Percentiles rank a stretch among this genome's conserved stretches.
phyloP scores from a whole-genome alignment of 2,797 vertebrate species.

The Hippocampus kuda region DNA sequence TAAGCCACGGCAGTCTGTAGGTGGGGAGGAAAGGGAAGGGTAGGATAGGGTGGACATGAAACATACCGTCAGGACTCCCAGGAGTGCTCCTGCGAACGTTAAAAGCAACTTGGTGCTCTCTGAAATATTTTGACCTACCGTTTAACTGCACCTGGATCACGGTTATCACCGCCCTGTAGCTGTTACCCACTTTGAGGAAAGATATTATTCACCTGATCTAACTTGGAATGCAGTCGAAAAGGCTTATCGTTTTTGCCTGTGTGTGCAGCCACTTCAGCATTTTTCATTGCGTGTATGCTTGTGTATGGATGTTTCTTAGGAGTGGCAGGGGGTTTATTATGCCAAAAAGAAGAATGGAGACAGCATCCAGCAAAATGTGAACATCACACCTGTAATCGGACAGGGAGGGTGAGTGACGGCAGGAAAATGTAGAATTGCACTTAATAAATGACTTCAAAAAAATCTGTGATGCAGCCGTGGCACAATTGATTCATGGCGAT shows the following conservation, averaged over 20 bases:
- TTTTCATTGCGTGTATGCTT: not conserved
- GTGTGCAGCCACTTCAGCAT: not conserved
- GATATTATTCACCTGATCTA: not conserved
- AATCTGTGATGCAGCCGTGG: not conserved
- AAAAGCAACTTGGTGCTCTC: slow-evolving; percentile 31
- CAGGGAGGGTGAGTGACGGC: slow-evolving; percentile 86
- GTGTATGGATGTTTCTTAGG: slow-evolving; percentile 64
- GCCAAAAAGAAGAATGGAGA: slow-evolving; percentile 96
- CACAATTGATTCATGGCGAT: not conserved
- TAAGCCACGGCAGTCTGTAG: slow-evolving; percentile 38
- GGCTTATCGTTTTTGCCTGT: not conserved
- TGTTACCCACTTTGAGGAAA: not conserved
- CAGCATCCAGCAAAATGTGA: slow-evolving; percentile 93
- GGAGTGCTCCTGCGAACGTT: slow-evolving; percentile 30
- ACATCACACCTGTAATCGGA: slow-evolving; percentile 92
- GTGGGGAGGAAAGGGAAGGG: slow-evolving; percentile 23
- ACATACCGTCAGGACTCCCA: slow-evolving; percentile 36
- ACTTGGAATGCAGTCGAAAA: too few species aligned
- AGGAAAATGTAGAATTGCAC: not conserved
- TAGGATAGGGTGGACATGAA: slow-evolving; percentile 50
- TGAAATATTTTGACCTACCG: slow-evolving; percentile 23
- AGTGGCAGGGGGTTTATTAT: slow-evolving; percentile 96
- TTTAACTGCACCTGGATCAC: slow-evolving; percentile 13
- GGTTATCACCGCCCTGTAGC: not conserved
- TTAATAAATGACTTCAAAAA: not conserved